Conservation (phyloP, 2,113 vertebrate species). For the Sporophila hypoxantha region DNA sequence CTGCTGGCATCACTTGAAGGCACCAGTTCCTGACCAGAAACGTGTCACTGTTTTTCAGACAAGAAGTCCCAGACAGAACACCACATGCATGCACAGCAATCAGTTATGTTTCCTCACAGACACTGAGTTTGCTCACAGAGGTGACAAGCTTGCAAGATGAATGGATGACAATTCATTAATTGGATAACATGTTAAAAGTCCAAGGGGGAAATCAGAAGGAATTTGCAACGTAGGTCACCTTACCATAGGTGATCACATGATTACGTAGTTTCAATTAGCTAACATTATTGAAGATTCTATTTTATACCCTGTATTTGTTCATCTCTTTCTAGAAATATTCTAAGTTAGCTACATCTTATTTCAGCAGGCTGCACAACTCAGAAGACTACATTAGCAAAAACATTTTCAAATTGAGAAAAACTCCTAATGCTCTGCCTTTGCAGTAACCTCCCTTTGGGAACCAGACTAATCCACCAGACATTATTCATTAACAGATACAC, state of each 20-base stretch:
- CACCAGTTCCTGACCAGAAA: not conserved
- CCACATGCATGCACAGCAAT: accelerated
- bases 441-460: not conserved
- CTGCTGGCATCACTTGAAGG: not conserved
- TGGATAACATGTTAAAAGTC: not conserved
- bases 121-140: not conserved
- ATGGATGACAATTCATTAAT: not conserved
- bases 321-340: not conserved
- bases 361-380: not conserved
- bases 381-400: not conserved
- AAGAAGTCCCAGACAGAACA: not conserved
- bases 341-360: not conserved
- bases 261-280: not conserved
- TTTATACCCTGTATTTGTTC: not conserved
- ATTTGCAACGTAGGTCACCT: not conserved
- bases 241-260: not conserved
- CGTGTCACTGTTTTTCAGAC: not conserved
- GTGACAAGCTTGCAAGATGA: not conserved
- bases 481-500: not conserved
- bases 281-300: not conserved
- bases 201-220: not conserved
- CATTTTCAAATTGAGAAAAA: not conserved
- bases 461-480: not conserved
- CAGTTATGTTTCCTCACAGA: not conserved
- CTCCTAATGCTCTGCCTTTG: not conserved